A percentile compares a stretch with the other conserved stretches of the same genome.
These are phyloP conservation scores for Aethina tumida DNA, from an alignment of 1,140 invertebrate genomes.

Conservation along the genomic window DNA sequence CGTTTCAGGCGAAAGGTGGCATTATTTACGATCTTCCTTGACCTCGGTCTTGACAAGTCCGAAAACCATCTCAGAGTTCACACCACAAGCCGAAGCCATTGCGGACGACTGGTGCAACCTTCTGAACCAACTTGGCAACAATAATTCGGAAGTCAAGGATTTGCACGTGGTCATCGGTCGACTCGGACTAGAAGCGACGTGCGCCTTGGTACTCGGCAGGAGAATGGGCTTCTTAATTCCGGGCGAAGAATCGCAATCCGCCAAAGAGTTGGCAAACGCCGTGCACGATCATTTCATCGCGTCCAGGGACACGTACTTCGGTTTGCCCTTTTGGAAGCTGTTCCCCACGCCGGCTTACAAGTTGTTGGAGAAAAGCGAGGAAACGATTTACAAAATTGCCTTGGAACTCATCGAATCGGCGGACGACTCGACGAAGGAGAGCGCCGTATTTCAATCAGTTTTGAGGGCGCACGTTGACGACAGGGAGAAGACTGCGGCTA, in stretches of 20 bases:
- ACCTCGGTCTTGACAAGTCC: conserved; percentile 69
- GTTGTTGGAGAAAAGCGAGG: conserved; percentile 62
- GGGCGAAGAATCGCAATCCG: conserved; percentile 43
- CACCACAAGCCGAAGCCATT: conserved; percentile 65
- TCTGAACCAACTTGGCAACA: conserved; percentile 39
- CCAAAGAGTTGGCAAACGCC: conserved; percentile 50
- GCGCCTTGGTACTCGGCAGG: conserved; percentile 63
- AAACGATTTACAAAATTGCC: conserved; percentile 71
- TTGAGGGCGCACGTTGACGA: conserved; percentile 60
- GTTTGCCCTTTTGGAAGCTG: conserved; percentile 74
- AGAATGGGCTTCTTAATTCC: conserved; percentile 68
- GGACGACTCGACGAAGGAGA: conserved; percentile 47
- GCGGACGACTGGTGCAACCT: conserved; percentile 69
- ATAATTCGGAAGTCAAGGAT: conserved; percentile 41
- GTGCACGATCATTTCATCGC: conserved; percentile 66
- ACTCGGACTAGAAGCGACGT: conserved; percentile 71
- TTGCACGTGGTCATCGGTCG: conserved; percentile 66
- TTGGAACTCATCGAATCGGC: conserved; percentile 66
- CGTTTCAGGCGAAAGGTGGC: conserved; percentile 61
- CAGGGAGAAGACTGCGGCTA: conserved; percentile 71
- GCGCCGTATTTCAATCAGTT: conserved; percentile 64
- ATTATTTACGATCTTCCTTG: conserved; percentile 57
- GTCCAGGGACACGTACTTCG: conserved; percentile 70
- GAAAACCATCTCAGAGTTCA: conserved; percentile 63
- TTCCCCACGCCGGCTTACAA: conserved; percentile 62